Percentiles rank a stretch among this genome's conserved stretches.
Conservation (phyloP, 1,140 invertebrate species). For the Drosophila quadrilineata region DNA sequence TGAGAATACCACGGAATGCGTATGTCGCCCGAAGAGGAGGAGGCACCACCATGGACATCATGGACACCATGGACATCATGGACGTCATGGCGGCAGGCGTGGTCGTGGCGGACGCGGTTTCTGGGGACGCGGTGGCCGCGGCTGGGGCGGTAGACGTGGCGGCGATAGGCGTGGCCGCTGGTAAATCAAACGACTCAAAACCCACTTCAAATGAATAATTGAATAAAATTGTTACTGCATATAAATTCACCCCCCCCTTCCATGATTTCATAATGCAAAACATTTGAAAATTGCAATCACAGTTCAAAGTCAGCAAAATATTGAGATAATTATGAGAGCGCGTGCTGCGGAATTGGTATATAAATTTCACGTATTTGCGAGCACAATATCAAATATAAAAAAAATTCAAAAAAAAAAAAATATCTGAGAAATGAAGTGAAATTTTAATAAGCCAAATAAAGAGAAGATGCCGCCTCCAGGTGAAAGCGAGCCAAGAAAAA, state of each 20-base stretch:
- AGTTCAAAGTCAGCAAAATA: constrained; percentile 35
- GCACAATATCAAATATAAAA: constrained; percentile 4
- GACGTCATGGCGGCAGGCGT: background rate
- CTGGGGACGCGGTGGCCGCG: background rate
- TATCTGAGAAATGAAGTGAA: constrained; percentile 50
- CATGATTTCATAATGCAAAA: background rate
- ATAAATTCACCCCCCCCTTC: background rate
- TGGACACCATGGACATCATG: background rate
- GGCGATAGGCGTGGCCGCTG: background rate
- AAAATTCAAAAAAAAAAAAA: constrained; percentile 2
- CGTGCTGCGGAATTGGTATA: background rate
- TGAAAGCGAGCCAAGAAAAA: constrained; percentile 29
- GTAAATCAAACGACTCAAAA: background rate
- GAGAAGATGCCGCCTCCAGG: constrained; percentile 34
- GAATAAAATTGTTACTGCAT: background rate
- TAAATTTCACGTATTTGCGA: constrained; percentile 26
- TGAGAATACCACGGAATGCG: background rate
- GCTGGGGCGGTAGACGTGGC: background rate
- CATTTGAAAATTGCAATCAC: constrained; percentile 32
- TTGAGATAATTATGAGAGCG: constrained; percentile 29
- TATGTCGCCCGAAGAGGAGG: too few species aligned
- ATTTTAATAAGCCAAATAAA: constrained; percentile 64
- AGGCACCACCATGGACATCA: background rate
- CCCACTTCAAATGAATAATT: background rate
- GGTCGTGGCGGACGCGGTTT: background rate